phyloP scores from a whole-genome alignment of 2,113 vertebrate species.

The Toxostoma redivivum region DNA sequence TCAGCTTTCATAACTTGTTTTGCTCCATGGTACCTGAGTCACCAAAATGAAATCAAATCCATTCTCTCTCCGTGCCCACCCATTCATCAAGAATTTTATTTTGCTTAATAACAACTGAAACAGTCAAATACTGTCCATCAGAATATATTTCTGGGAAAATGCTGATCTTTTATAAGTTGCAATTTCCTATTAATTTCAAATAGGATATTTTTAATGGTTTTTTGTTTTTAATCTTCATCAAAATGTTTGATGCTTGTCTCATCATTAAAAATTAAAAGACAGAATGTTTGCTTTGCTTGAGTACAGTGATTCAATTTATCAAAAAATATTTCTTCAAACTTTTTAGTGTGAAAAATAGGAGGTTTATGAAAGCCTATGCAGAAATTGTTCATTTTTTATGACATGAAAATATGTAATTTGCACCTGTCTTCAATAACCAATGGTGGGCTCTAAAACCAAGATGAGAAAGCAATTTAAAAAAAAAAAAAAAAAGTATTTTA shows the following conservation, averaged over 20 bases:
- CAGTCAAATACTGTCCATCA: not conserved
- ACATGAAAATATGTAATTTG: not conserved
- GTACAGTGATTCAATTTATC: not conserved
- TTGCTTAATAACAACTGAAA: not conserved
- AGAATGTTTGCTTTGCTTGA: not conserved
- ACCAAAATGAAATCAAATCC: not conserved
- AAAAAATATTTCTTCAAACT: not conserved
- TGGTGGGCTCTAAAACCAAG: not conserved
- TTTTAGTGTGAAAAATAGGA: not conserved
- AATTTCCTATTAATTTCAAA: not conserved
- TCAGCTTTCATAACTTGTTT: not conserved
- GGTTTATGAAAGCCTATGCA: not conserved
- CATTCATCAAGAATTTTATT: not conserved
- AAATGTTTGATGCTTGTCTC: not conserved
- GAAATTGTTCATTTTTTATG: not conserved
- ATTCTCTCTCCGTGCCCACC: not conserved
- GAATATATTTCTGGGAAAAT: not conserved
- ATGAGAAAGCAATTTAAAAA: not conserved
- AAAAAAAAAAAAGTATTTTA: not conserved
- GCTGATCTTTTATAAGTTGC: not conserved
- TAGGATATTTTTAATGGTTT: accelerated
- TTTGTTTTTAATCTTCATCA: not conserved
- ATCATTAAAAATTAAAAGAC: not conserved
- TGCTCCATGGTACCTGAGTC: not conserved
- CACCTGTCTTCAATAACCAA: not conserved